phyloP scores from a whole-genome alignment of 2,113 vertebrate genomes.

The Vimba vimba region DNA sequence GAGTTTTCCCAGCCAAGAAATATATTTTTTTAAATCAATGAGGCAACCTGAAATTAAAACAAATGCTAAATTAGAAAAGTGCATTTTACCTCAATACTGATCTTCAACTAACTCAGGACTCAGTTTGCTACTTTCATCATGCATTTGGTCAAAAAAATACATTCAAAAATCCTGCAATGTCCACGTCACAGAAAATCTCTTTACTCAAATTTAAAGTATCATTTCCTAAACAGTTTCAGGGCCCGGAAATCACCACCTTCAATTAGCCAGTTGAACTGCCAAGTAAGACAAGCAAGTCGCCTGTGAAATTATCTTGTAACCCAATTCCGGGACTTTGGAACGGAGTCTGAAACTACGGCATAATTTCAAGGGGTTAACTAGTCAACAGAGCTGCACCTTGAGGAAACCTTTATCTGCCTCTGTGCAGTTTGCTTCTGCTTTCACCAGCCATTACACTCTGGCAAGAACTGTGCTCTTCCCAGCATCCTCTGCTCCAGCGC shows the following conservation, averaged over 20 bases:
- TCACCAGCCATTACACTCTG: constrained; percentile 56
- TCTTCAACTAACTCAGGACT: background rate
- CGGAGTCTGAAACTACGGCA: constrained; percentile 79
- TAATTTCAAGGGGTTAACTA: constrained; percentile 77
- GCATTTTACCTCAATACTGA: constrained; percentile 45
- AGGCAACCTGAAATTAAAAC: background rate
- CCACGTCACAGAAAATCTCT: constrained; percentile 60
- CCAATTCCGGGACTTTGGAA: constrained; percentile 83
- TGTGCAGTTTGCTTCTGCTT: constrained; percentile 60
- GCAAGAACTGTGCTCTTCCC: constrained; percentile 41
- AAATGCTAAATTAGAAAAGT: background rate
- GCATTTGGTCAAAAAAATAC: constrained; percentile 39
- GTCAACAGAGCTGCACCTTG: constrained; percentile 77
- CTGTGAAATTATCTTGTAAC: constrained; percentile 86
- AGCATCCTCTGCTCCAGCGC: constrained; percentile 20
- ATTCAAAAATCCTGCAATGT: constrained; percentile 47
- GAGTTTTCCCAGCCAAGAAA: background rate
- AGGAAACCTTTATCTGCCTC: constrained; percentile 72
- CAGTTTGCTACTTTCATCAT: background rate
- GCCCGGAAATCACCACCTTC: constrained; percentile 80
- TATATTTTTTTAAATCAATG: background rate
- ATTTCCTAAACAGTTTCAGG: constrained; percentile 77
- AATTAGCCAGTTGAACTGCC: constrained; percentile 85
- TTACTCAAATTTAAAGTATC: constrained; percentile 74
- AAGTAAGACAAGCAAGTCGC: constrained; percentile 86